Percentiles rank a stretch among this genome's conserved stretches.
These are phyloP conservation scores for Cryptocephalus moraei DNA, from an alignment of 2,888 invertebrate genomes.

Conservation along the genomic window DNA sequence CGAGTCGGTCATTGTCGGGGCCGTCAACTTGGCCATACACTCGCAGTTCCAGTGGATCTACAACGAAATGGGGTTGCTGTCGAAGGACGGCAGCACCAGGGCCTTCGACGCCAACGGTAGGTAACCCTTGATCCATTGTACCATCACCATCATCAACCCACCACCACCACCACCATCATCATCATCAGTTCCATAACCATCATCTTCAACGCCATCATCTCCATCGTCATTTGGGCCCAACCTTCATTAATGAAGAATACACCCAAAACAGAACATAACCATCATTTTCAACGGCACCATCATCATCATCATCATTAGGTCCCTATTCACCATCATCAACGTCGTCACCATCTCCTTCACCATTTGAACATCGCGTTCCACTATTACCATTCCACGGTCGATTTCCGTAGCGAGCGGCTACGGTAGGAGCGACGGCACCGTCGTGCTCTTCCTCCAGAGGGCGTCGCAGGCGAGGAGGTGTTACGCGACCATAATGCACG, in stretches of 20 bases:
- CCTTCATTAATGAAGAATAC: no score
- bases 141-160: no score
- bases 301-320: no score
- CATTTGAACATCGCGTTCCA: background rate
- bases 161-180: no score
- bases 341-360: no score
- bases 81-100: slow-evolving; percentile 50
- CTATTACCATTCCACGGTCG: background rate
- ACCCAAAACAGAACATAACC: no score
- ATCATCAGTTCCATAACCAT: no score
- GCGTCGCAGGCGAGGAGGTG: slow-evolving; percentile 42
- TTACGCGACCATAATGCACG: slow-evolving; percentile 47
- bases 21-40: slow-evolving; percentile 64
- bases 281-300: no score
- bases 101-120: slow-evolving; percentile 55
- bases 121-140: no score
- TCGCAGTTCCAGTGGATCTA: slow-evolving; percentile 53
- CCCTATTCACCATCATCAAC: no score
- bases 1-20: slow-evolving; percentile 85
- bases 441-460: slow-evolving; percentile 64
- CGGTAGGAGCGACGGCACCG: slow-evolving; percentile 72
- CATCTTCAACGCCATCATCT: no score
- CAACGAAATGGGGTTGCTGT: slow-evolving; percentile 50
- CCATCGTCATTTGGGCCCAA: no score
- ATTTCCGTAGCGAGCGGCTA: slow-evolving; percentile 64